Evolutionary conservation across 2,113 vertebrate genomes (phyloP).

Genomic region (Myotis yumanensis): DNA sequence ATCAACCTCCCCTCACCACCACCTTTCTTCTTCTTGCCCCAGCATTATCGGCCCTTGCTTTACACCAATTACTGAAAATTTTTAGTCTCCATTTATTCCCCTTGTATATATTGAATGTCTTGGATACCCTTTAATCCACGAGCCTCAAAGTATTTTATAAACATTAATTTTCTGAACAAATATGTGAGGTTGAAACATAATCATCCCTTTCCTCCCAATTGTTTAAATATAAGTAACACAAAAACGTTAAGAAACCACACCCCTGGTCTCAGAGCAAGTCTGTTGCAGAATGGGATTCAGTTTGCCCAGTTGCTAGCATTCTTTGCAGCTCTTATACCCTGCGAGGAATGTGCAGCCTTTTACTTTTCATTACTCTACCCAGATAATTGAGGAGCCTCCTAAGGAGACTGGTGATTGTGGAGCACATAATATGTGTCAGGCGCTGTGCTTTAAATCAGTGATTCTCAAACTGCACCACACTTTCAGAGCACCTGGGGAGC

Average conservation of each 20-base stretch:
- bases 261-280: background rate
- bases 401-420: background rate
- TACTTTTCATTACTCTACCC: background rate
- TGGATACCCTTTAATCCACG: background rate
- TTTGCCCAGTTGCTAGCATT: background rate
- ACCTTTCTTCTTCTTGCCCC: background rate
- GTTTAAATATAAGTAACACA: constrained; percentile 50
- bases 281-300: background rate
- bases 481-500: background rate
- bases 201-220: background rate
- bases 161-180: constrained; percentile 51
- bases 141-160: constrained; percentile 40
- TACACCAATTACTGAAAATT: background rate
- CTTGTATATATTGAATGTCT: constrained; percentile 39
- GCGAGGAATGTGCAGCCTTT: background rate
- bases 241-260: constrained; percentile 6
- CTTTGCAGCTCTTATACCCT: background rate
- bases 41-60: background rate
- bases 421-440: background rate
- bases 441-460: background rate
- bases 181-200: constrained; percentile 13
- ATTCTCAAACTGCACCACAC: background rate
- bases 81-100: background rate
- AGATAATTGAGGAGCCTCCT: background rate
- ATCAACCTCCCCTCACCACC: background rate